These are phyloP conservation scores for Tipula helvola DNA, from an alignment of 2,888 invertebrate genomes.

Conservation along the genomic window DNA sequence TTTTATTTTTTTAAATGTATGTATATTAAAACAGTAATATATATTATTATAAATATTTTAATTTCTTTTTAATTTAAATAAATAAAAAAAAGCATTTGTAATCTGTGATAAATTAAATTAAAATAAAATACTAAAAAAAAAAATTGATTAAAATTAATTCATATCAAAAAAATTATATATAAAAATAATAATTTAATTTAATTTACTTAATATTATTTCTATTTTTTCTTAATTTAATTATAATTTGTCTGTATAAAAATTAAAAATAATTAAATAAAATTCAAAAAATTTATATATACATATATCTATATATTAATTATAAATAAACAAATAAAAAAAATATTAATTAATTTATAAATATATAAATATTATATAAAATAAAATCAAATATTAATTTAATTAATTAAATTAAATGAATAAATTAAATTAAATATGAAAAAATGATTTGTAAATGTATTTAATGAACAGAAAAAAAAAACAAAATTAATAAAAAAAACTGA, in stretches of 20 bases:
- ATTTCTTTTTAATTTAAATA: background rate
- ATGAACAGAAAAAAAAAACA: background rate
- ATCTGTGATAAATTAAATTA: background rate
- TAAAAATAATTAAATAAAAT: background rate
- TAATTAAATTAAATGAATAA: background rate
- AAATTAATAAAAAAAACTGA: background rate
- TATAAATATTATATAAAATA: background rate
- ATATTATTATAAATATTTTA: background rate
- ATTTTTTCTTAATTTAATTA: background rate
- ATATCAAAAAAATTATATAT: background rate
- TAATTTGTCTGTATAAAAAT: background rate
- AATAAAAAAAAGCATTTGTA: background rate
- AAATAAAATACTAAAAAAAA: background rate
- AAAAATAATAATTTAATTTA: background rate
- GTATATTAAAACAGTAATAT: too few relatives aligned
- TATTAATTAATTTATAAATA: background rate
- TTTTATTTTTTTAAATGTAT: background rate
- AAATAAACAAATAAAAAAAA: background rate
- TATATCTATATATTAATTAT: background rate
- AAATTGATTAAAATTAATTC: background rate
- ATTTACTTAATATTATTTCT: background rate
- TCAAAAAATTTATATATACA: background rate
- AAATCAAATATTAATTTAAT: background rate
- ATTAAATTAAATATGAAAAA: background rate
- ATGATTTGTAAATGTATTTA: background rate